These are phyloP conservation scores for Nanorana parkeri DNA, from an alignment of 2,113 vertebrate species.

Conservation along the genomic window DNA sequence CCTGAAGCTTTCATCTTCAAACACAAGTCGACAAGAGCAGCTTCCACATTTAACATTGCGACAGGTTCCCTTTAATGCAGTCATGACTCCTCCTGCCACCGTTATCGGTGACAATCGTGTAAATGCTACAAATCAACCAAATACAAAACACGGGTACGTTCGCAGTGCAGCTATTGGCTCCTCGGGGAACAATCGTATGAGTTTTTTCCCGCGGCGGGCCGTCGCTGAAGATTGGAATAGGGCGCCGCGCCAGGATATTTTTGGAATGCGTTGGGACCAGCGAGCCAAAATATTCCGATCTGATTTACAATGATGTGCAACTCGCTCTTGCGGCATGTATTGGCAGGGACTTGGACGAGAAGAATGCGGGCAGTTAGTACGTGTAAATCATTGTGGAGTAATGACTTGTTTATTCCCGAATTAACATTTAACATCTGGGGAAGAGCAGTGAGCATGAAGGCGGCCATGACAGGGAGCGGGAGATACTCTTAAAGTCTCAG, in stretches of 20 bases:
- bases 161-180: constrained; percentile 74
- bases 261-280: constrained; percentile 58
- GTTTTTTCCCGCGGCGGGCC: constrained; percentile 81
- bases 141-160: too few species aligned
- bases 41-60: too few species aligned
- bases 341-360: neutral
- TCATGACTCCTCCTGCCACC: too few species aligned
- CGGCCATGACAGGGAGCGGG: too few species aligned
- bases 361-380: neutral
- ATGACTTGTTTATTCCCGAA: neutral
- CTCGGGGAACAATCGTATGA: constrained; percentile 66
- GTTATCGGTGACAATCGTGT: too few species aligned
- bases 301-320: neutral
- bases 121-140: too few species aligned
- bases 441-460: neutral
- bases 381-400: neutral
- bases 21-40: too few species aligned
- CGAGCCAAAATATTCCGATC: neutral
- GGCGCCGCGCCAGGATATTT: constrained; percentile 60
- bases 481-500: too few species aligned
- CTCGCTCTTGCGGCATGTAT: constrained; percentile 15
- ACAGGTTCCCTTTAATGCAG: too few species aligned
- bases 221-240: constrained; percentile 60
- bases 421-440: neutral
- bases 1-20: too few species aligned